phyloP scores from a whole-genome alignment of 2,113 vertebrate genomes.

The Engraulis encrasicolus region DNA sequence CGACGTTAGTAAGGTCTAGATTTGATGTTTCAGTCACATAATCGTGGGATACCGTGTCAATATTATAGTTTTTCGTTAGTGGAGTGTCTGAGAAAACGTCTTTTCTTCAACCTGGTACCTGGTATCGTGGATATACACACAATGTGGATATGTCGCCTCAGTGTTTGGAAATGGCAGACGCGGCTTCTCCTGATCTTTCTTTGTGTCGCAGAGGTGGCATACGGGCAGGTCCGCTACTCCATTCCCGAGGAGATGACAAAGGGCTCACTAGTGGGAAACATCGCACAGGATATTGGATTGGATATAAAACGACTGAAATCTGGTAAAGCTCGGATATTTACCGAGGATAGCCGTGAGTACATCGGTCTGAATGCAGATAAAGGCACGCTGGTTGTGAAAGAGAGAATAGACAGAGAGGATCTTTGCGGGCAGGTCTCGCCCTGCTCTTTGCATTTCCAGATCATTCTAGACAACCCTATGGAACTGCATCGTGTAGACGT shows the following conservation, averaged over 20 bases:
- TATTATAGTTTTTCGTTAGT: background rate
- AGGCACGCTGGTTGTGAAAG: slow-evolving; percentile 68
- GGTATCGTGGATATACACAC: background rate
- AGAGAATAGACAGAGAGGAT: slow-evolving; percentile 75
- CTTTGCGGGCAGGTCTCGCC: slow-evolving; percentile 68
- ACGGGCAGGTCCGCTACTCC: slow-evolving; percentile 42
- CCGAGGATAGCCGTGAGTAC: slow-evolving; percentile 77
- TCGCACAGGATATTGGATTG: slow-evolving; percentile 42
- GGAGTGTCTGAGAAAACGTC: background rate
- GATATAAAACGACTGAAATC: slow-evolving; percentile 45
- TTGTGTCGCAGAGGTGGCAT: slow-evolving; percentile 30
- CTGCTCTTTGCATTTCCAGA: slow-evolving; percentile 74
- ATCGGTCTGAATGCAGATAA: slow-evolving; percentile 76
- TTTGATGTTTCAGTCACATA: background rate
- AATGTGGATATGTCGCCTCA: background rate
- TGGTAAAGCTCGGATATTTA: slow-evolving; percentile 74
- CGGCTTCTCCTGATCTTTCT: slow-evolving; percentile 30
- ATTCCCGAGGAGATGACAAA: slow-evolving; percentile 44
- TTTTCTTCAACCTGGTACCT: background rate
- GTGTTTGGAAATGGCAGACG: slow-evolving; percentile 20
- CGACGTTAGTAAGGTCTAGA: background rate
- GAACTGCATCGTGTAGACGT: slow-evolving; percentile 72
- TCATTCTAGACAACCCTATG: slow-evolving; percentile 76
- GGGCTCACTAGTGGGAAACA: slow-evolving; percentile 42
- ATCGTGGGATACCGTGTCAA: background rate